Base-by-base conservation (phyloP, 2,113 vertebrate species). In the Petroica traversi region DNA sequence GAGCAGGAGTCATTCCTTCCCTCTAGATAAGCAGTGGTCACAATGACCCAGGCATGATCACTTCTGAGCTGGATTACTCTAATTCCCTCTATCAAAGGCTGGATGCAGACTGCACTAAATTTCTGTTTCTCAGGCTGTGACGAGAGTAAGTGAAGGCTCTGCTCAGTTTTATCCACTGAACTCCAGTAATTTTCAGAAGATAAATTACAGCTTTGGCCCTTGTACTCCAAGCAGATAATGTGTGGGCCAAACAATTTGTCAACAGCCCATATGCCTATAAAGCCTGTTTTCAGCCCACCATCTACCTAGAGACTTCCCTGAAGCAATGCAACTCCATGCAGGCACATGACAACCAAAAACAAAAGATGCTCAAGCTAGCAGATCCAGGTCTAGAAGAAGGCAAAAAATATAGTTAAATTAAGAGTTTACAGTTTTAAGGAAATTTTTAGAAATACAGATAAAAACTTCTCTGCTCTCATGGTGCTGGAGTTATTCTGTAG, bases 21-120 rank as follows among this genome's bases (percentile, higher is more conserved):
- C 43, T 63, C 25, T 24, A 76, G 93, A 97, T 95, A 95, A 95
- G 73, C 61, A 64, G 9, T 49, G 94, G 95, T 93, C 61, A 88
- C 85, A 89, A 88, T 85, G 77, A 92, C 64, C 76, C 34, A 26
- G 46, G 46, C 80, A 68, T 1, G n/a, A 77, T 92, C 31, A 12
- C 62, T 87, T 88, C 40, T 67, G 66, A 92, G 28, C 52, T 80
- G 69, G 63, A 29, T 78, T 84, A 72, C 61, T 76, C 46, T 33
- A 55, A 58, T 58, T 85, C n/a, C 15, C 25, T 33, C 25, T 79
- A 8, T 40, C 5, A 2, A 84, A 71, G 63, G 12, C 86, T 64
- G 15, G 31, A 33, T 46, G 38, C 31, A 85, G 33, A 14, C 58
- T 67, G 31, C 52, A 59, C 45, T 36, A 75, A 77, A 71, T 11